Evolutionary conservation across 2,113 vertebrate genomes (phyloP), one percentile per base, ranked within the genome.

Genomic region (Ptilonorhynchus violaceus): DNA sequence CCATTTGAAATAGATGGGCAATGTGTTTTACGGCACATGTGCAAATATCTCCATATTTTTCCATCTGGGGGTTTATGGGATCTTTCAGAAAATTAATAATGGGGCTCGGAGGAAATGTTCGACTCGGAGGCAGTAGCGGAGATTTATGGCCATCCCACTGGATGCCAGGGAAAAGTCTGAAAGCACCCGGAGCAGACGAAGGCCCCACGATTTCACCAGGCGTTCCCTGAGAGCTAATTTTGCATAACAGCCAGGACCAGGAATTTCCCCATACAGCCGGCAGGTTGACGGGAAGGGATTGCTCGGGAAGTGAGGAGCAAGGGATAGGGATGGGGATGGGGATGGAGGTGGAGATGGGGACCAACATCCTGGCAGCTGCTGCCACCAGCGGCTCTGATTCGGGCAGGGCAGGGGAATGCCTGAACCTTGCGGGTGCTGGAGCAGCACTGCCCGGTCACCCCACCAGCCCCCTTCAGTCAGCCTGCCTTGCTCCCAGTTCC

Each of bases 61-160:
- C 94, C 95, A 96, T 90, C 97, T 93, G 93, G 88, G 92, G 69
- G 70, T 96, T 97, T 97, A 96, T 96, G 91, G 47, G 89, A 91
- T 88, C 91, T 88, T 95, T 93, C 96, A 96, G 95, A 96, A 94
- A 94, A 95, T 97, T 96, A 96, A 96, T 96, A 96, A 93, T 63
- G 88, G 88, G 85, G 92, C 95, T 94, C 69, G 11, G 95, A 97
- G 96, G 95, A 97, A 96, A 96, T 96, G 97, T 97, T 95, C 74
- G 33, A 90, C 96, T 90, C 12, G 31, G 79, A 93, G 94, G 93
- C 86, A 92, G 89, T 88, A 94, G 89, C 37, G 0, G 79, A 93
- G 94, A 96, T 96, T 97, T 97, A 96, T 46, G 66, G 66, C 52
- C 0, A 0, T 83, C 72, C 76, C 23, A 2, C 73, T 90, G 90